Evolutionary conservation across 1,140 invertebrate species (phyloP), one percentile per base, ranked within the genome.

Genomic region (Lepidotrigona ventralis): DNA sequence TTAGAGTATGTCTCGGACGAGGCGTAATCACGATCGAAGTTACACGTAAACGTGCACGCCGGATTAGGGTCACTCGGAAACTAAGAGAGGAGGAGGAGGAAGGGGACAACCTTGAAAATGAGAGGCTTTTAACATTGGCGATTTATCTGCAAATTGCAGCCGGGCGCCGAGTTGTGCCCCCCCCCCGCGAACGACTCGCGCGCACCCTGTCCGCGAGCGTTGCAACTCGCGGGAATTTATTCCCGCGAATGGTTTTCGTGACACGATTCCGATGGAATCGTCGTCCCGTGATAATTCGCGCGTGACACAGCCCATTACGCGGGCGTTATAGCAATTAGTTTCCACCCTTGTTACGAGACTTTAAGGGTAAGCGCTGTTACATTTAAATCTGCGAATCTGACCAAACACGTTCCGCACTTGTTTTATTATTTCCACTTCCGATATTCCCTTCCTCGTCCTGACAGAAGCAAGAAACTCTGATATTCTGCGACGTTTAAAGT

Each of bases 91-190:
- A 33, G 33, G 3, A 3, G 33, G 29, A 2, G 33, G 2, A 3
- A 0, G 78, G 26, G 69, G n/a, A n/a, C 53, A 29, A 26, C 81
- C 74, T 77, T 82, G 73, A 70, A 69, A 83, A 64, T 60, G 26
- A 46, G 53, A 39, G 12, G 12, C 39, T n/a, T 58, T 33, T 33
- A 33, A 33, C 33, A 33, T 33, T 33, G 2, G 56, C 75, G 56
- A 72, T 60, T 71, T 79, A 78, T 39, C 75, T 54, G 19, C 46
- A 83, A 83, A 83, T 83, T 83, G 75, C 46, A 78, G 2, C 21
- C 19, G 11, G 73, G 14, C n/a, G 66, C 60, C 54, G 56, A 5
- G 4, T 6, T 39, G 39, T 39, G 39, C 39, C 39, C 39, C 33
- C 4, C 3, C 39, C 39, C 39, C 33, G 2, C 3, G 53, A 71